A percentile compares a stretch with the other conserved stretches of the same genome.
These are phyloP conservation scores for Carposina sasakii DNA, from an alignment of 1,140 invertebrate genomes.

Conservation along the genomic window DNA sequence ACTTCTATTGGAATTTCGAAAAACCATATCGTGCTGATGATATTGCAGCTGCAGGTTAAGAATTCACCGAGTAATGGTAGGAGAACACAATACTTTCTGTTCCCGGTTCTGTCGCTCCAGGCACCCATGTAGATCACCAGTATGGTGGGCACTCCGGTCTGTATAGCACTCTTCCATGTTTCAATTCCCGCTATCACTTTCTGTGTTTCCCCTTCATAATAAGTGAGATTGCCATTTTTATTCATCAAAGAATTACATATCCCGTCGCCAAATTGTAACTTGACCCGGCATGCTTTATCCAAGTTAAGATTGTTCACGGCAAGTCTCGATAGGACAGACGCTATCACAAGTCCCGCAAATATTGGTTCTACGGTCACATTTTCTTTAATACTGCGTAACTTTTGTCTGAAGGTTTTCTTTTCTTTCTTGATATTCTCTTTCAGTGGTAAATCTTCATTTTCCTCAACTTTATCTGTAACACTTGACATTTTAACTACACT, in stretches of 20 bases:
- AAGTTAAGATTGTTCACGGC: slow-evolving; percentile 75
- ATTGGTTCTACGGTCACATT: slow-evolving; percentile 74
- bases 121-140: slow-evolving; percentile 76
- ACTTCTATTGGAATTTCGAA: slow-evolving; percentile 68
- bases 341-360: slow-evolving; percentile 69
- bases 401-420: slow-evolving; percentile 34
- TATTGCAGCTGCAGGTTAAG: slow-evolving; percentile 59
- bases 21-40: slow-evolving; percentile 72
- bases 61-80: slow-evolving; percentile 73
- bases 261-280: slow-evolving; percentile 61
- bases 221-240: slow-evolving; percentile 54
- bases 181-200: slow-evolving; percentile 71
- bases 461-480: slow-evolving; percentile 29
- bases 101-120: slow-evolving; percentile 75
- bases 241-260: slow-evolving; percentile 71
- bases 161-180: slow-evolving; percentile 72
- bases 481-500: no score
- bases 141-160: slow-evolving; percentile 72
- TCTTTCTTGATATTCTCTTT: no score
- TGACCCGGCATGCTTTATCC: slow-evolving; percentile 76
- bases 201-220: slow-evolving; percentile 66
- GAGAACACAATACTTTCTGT: slow-evolving; percentile 74
- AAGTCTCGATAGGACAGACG: slow-evolving; percentile 67
- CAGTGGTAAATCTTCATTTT: slow-evolving; percentile 18
- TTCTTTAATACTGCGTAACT: not conserved